Percentiles rank a stretch among this genome's conserved stretches.
These are phyloP conservation scores for Taeniopygia guttata DNA, from an alignment of 2,797 vertebrate species.

Conservation along the genomic window DNA sequence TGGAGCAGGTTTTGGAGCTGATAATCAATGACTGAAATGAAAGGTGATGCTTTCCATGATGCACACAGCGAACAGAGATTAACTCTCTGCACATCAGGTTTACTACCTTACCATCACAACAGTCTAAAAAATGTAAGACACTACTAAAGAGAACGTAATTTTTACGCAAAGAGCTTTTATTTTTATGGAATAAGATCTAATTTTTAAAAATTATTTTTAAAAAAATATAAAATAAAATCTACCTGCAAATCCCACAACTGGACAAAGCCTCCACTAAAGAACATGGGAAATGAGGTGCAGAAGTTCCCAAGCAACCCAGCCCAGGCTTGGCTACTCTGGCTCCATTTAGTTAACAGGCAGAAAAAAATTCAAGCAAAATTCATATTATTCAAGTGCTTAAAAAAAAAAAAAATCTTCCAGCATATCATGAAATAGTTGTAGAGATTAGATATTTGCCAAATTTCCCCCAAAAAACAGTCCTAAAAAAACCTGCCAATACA, in stretches of 20 bases:
- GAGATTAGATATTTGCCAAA: background rate
- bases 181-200: background rate
- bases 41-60: background rate
- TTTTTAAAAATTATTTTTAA: background rate
- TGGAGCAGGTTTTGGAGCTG: background rate
- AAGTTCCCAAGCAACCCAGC: background rate
- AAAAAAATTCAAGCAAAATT: background rate
- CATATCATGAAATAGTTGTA: background rate
- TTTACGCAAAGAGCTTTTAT: background rate
- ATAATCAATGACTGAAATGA: constrained; percentile 8
- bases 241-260: background rate
- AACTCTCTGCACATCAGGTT: background rate
- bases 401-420: background rate
- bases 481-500: fast-evolving
- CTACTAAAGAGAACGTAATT: background rate
- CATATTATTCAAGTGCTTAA: background rate
- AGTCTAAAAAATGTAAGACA: background rate
- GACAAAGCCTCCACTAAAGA: background rate
- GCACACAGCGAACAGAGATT: background rate
- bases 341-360: background rate
- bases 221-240: background rate
- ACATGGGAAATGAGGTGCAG: fast-evolving
- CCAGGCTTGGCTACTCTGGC: background rate
- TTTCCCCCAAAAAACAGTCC: background rate
- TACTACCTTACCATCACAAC: background rate